Evolutionary conservation across 2,797 vertebrate species (phyloP).

Genomic region (Oryzias dopingdopingensis): DNA sequence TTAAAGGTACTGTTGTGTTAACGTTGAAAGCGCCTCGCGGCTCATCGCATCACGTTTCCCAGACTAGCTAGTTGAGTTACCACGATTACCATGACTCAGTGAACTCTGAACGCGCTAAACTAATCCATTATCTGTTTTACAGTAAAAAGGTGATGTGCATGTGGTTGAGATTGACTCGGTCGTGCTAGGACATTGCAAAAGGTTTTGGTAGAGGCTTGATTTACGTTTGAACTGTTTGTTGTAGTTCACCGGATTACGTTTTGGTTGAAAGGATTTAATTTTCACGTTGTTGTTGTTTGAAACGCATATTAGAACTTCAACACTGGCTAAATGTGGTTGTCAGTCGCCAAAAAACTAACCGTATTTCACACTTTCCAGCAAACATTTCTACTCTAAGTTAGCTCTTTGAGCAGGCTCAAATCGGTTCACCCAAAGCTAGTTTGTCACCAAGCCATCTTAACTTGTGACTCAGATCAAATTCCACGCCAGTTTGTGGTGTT

Average conservation of each 20-base stretch:
- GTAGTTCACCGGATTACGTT: background rate
- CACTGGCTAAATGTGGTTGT: background rate
- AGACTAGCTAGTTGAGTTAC: conserved; percentile 23
- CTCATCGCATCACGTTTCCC: conserved; percentile 64
- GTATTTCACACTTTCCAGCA: background rate
- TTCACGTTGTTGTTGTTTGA: fast-evolving
- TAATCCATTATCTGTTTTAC: background rate
- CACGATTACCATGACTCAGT: background rate
- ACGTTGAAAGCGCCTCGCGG: conserved; percentile 41
- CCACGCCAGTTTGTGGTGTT: background rate
- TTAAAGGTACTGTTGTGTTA: conserved; percentile 50
- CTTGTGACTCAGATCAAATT: background rate
- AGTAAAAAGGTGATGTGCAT: background rate
- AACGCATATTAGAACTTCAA: background rate
- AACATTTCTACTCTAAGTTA: conserved; percentile 7
- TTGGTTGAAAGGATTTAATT: background rate
- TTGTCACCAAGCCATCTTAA: conserved; percentile 19
- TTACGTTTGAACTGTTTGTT: conserved; percentile 4
- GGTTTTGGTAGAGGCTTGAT: background rate
- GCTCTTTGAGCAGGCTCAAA: conserved; percentile 17
- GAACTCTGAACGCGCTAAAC: too few relatives aligned
- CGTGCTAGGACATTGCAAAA: background rate
- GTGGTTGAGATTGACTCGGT: fast-evolving
- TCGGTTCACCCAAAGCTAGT: conserved; percentile 1
- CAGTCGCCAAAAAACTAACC: background rate